Conservation (phyloP, 2,797 vertebrate genomes). For the Sebastes variabilis region DNA sequence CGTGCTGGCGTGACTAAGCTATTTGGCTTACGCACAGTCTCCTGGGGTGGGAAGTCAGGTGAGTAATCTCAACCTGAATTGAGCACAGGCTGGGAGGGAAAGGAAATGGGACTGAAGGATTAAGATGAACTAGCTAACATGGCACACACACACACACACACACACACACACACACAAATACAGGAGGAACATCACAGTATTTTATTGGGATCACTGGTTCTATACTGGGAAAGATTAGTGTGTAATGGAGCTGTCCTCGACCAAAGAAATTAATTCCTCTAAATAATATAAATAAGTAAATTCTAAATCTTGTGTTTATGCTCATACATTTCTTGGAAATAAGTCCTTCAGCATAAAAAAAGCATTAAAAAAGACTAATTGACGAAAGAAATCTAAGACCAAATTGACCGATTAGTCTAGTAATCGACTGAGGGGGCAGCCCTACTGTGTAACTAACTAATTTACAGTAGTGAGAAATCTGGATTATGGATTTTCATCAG, state of each 20-base stretch:
- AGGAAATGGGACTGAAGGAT: constrained; percentile 32
- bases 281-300: too few species aligned
- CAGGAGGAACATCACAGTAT: constrained; percentile 4
- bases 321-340: too few species aligned
- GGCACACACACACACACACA: neutral
- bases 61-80: constrained; percentile 38
- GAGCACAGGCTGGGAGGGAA: constrained; percentile 35
- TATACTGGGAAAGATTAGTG: constrained; percentile 30
- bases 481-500: constrained; percentile 49
- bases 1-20: constrained; percentile 17
- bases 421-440: too few species aligned
- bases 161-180: neutral
- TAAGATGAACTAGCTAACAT: constrained; percentile 19
- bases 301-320: too few species aligned
- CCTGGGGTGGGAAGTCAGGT: constrained; percentile 31
- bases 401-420: too few species aligned
- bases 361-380: too few species aligned
- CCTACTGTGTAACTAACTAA: constrained; percentile 16
- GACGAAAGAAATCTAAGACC: too few species aligned
- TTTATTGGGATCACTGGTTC: constrained; percentile 17
- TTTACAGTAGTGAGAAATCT: constrained; percentile 20
- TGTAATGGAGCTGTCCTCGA: neutral
- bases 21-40: constrained; percentile 14
- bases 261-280: too few species aligned
- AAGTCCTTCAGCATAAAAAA: too few species aligned